phyloP scores from a whole-genome alignment of 2,797 vertebrate genomes.

The Paguma larvata region DNA sequence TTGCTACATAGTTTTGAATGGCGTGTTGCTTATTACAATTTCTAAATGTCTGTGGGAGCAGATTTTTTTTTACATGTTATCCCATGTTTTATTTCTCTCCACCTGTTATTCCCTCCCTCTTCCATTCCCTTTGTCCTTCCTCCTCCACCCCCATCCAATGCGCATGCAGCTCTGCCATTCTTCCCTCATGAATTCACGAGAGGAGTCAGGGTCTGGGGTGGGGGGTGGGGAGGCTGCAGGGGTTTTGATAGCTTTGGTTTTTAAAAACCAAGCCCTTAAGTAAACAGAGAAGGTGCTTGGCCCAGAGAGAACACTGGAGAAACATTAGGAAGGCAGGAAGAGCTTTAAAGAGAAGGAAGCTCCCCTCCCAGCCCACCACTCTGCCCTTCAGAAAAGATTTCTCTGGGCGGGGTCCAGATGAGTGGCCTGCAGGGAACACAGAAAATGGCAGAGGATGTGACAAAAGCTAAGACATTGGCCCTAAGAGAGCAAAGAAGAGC shows the following conservation, averaged over 20 bases:
- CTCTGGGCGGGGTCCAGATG: neutral
- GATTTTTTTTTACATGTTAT: neutral
- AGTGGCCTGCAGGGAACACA: too few relatives aligned
- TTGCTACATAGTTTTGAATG: neutral
- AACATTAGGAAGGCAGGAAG: neutral
- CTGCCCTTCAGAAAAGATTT: neutral
- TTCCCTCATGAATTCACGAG: neutral
- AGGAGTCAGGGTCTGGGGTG: neutral
- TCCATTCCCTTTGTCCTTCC: neutral
- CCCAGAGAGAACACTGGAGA: neutral
- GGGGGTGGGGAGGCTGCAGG: neutral
- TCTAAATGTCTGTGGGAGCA: neutral
- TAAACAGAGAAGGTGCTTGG: neutral
- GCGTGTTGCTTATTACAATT: neutral
- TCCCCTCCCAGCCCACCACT: neutral
- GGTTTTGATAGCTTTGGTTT: neutral
- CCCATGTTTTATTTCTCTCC: neutral
- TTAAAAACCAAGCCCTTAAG: neutral
- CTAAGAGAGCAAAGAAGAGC: neutral
- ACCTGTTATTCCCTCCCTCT: neutral
- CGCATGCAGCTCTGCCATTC: too few relatives aligned
- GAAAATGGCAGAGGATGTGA: neutral
- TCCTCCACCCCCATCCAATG: neutral
- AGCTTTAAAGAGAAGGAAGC: neutral
- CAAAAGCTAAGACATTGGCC: neutral